Evolutionary conservation across 1,140 invertebrate species (phyloP).

Genomic region (Procambarus virginalis): DNA sequence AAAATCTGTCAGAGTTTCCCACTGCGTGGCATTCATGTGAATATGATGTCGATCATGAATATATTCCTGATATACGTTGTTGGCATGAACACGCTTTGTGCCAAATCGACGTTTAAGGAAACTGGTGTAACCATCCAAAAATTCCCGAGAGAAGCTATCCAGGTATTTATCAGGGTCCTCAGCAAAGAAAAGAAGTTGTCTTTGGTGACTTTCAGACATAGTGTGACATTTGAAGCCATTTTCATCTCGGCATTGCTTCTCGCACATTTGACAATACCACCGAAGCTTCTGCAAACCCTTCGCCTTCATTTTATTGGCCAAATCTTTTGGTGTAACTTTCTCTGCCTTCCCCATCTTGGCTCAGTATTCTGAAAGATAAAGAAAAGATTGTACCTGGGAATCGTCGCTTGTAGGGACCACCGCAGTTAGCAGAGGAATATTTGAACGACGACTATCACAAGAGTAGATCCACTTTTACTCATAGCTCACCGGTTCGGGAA

Average conservation of each 20-base stretch:
- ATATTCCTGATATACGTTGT: slow-evolving; percentile 99
- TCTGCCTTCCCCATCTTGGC: slow-evolving; percentile 86
- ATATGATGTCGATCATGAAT: slow-evolving; percentile 94
- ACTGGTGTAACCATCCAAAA: slow-evolving; percentile 89
- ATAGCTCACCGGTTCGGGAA: no score
- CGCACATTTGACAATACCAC: slow-evolving; percentile 99
- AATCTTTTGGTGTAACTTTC: slow-evolving; percentile 96
- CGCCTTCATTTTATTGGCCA: slow-evolving; percentile 98
- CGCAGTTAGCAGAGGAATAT: no score
- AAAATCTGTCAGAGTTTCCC: slow-evolving; percentile 96
- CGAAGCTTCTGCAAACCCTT: slow-evolving; percentile 98
- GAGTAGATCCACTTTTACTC: no score
- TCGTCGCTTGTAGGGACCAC: no score
- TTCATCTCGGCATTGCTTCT: slow-evolving; percentile 99
- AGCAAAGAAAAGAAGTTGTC: slow-evolving; percentile 96
- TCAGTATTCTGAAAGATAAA: slow-evolving; percentile 1
- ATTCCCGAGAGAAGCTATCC: slow-evolving; percentile 92
- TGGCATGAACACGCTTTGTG: slow-evolving; percentile 94
- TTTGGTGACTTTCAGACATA: slow-evolving; percentile 96
- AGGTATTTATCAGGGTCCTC: slow-evolving; percentile 94
- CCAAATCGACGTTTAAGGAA: slow-evolving; percentile 91
- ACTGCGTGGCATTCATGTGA: slow-evolving; percentile 98
- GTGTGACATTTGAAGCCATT: slow-evolving; percentile 99
- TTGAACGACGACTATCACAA: no score
- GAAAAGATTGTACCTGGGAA: neutral